Evolutionary conservation across 2,113 vertebrate species (phyloP).

Genomic region (Choloepus hoffmanni): DNA sequence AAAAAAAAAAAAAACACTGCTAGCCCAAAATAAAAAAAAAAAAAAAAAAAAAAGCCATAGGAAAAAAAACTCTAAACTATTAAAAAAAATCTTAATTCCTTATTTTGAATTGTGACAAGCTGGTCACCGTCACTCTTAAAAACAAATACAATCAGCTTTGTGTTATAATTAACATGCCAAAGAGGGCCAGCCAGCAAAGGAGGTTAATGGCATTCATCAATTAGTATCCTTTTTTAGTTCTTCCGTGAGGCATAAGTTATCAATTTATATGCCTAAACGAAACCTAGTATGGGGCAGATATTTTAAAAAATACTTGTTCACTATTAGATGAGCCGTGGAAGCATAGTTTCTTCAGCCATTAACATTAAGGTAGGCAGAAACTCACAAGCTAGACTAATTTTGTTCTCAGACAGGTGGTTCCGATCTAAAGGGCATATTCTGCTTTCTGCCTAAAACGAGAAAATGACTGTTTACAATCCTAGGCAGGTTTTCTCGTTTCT

Average conservation of each 20-base stretch:
- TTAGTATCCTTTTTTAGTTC: slow-evolving; percentile 16
- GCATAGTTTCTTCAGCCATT: background rate
- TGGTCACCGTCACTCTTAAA: slow-evolving; percentile 24
- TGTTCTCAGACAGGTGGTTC: background rate
- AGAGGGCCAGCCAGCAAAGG: slow-evolving; percentile 42
- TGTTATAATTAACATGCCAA: slow-evolving; percentile 40
- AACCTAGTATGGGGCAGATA: background rate
- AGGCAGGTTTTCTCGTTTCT: slow-evolving; percentile 48
- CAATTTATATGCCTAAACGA: slow-evolving; percentile 56
- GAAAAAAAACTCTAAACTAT: slow-evolving; percentile 39
- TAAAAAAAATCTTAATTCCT: slow-evolving; percentile 3
- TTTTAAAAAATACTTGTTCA: background rate
- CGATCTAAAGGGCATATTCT: background rate
- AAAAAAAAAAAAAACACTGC: too few species aligned
- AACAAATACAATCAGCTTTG: slow-evolving; percentile 49
- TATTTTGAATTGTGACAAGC: slow-evolving; percentile 31
- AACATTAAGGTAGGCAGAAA: background rate
- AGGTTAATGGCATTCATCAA: slow-evolving; percentile 26
- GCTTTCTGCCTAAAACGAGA: background rate
- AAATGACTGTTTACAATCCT: background rate
- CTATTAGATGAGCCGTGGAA: background rate
- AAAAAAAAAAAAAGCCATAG: too few species aligned
- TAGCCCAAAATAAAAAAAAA: too few species aligned
- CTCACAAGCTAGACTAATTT: background rate
- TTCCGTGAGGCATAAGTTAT: slow-evolving; percentile 39